Evolutionary conservation across 2,797 vertebrate species (phyloP).

Genomic region (Typhlichthys eigenmanni): DNA sequence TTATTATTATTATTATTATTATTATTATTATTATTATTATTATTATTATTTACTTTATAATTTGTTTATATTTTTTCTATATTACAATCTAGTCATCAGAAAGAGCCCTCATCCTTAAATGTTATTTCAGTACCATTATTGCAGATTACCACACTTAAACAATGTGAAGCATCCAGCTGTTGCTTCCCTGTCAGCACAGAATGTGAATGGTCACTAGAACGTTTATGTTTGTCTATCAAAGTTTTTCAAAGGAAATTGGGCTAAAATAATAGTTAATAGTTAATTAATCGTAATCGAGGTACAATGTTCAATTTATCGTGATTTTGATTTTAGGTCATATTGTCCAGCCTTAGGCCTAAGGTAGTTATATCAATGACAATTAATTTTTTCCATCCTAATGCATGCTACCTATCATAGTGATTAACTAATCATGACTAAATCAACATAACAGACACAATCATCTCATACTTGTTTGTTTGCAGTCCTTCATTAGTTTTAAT

Average conservation of each 20-base stretch:
- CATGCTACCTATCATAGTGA: neutral
- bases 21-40: no score
- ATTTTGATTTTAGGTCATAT: no score
- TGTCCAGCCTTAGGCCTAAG: no score
- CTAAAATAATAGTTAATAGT: no score
- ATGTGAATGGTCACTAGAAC: neutral
- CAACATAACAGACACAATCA: constrained; percentile 1
- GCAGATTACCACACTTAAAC: neutral
- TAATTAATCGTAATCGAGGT: no score
- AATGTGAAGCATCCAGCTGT: neutral
- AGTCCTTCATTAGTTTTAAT: constrained; percentile 7
- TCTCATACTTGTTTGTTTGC: neutral
- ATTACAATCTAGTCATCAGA: no score
- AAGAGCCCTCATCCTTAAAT: no score
- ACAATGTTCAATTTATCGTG: no score
- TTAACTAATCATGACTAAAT: neutral
- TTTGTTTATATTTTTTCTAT: neutral
- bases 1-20: no score
- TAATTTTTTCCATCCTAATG: neutral
- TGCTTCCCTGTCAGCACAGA: neutral
- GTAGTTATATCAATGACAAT: no score
- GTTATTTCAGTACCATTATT: neutral
- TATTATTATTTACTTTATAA: neutral
- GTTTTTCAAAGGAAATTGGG: no score
- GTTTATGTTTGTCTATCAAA: neutral